Percentiles rank a stretch among this genome's conserved stretches.
Evolutionary conservation across 1,140 invertebrate genomes (phyloP).

Genomic region (Aradophagus sp.): DNA sequence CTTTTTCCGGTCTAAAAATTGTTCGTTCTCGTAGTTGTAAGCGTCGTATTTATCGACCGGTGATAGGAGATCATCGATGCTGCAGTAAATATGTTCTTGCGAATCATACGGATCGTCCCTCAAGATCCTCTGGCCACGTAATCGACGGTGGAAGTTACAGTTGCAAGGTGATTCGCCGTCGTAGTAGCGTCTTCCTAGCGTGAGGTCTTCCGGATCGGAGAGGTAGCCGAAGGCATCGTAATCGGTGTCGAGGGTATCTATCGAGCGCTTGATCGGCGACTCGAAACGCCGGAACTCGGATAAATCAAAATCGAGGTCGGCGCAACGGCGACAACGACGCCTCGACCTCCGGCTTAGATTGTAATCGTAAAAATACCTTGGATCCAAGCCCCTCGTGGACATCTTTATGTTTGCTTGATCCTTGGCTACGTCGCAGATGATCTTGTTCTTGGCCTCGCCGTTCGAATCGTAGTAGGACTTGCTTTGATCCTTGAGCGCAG

Average conservation of each 20-base stretch:
- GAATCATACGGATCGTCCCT: conserved; percentile 57
- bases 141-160: conserved; percentile 15
- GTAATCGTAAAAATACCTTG: conserved; percentile 66
- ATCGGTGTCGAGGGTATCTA: conserved; percentile 49
- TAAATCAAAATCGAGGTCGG: conserved; percentile 25
- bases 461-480: conserved; percentile 72
- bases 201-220: conserved; percentile 52
- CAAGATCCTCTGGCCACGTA: conserved; percentile 41
- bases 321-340: conserved; percentile 37
- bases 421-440: conserved; percentile 46
- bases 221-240: conserved; percentile 31
- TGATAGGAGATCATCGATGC: conserved; percentile 65
- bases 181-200: conserved; percentile 61
- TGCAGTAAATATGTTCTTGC: conserved; percentile 68
- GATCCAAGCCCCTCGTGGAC: conserved; percentile 27
- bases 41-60: conserved; percentile 50
- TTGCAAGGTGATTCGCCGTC: conserved; percentile 33
- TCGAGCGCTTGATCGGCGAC: conserved; percentile 45
- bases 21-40: conserved; percentile 39
- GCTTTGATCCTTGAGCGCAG: conserved; percentile 68
- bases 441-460: conserved; percentile 60
- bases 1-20: conserved; percentile 29
- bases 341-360: conserved; percentile 63
- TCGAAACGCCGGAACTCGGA: conserved; percentile 45
- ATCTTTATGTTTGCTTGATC: conserved; percentile 45